These are phyloP conservation scores for Geotrupes spiniger DNA, from an alignment of 2,888 invertebrate genomes.

Conservation along the genomic window DNA sequence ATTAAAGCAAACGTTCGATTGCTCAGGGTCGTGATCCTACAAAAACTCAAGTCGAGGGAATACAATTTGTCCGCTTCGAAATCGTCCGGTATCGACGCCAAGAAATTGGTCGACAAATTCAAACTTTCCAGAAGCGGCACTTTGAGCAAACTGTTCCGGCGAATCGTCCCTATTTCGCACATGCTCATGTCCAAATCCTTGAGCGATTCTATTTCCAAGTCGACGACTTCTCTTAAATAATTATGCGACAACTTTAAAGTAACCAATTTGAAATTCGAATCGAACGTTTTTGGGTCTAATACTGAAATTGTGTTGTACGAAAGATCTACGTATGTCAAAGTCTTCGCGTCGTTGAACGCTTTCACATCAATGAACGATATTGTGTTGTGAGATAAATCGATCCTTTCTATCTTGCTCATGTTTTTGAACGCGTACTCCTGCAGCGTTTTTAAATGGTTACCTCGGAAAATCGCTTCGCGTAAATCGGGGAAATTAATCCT, in stretches of 20 bases:
- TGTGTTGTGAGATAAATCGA: slow-evolving; percentile 67
- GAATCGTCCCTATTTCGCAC: slow-evolving; percentile 62
- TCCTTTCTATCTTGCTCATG: slow-evolving; percentile 58
- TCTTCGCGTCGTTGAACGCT: slow-evolving; percentile 59
- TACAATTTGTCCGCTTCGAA: slow-evolving; percentile 61
- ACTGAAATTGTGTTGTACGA: slow-evolving; percentile 66
- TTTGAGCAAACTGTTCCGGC: slow-evolving; percentile 57
- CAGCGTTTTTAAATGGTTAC: slow-evolving; percentile 62
- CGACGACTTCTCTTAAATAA: slow-evolving; percentile 59
- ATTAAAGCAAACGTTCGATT: slow-evolving; percentile 64
- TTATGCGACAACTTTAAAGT: slow-evolving; percentile 65
- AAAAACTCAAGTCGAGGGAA: slow-evolving; percentile 59
- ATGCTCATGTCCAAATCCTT: slow-evolving; percentile 61
- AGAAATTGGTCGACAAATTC: slow-evolving; percentile 65
- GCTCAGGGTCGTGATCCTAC: slow-evolving; percentile 59
- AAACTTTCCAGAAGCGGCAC: slow-evolving; percentile 60
- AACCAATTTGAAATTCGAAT: slow-evolving; percentile 59
- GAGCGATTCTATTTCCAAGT: slow-evolving; percentile 58
- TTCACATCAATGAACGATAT: slow-evolving; percentile 59
- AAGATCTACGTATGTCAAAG: slow-evolving; percentile 62
- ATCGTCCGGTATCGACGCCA: slow-evolving; percentile 60
- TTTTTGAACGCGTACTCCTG: slow-evolving; percentile 59
- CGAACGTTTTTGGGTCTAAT: slow-evolving; percentile 59
- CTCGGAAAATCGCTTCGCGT: slow-evolving; percentile 57
- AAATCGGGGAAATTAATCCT: slow-evolving; percentile 62